These are phyloP conservation scores for Myodes glareolus DNA, from an alignment of 2,113 vertebrate species.

Conservation along the genomic window DNA sequence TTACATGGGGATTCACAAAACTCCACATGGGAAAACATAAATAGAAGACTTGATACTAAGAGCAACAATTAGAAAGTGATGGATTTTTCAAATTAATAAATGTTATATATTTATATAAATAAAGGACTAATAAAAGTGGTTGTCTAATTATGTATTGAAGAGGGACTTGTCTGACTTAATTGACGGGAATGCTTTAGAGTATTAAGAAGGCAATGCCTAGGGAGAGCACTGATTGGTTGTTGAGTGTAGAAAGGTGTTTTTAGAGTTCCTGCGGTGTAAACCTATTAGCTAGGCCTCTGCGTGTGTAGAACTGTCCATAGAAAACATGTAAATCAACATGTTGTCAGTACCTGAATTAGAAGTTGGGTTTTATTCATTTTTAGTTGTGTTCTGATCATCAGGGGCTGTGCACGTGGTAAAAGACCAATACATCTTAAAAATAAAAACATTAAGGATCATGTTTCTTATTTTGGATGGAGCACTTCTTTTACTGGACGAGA, in stretches of 20 bases:
- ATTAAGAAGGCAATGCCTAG: no score
- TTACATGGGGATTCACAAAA: neutral
- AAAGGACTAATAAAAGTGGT: slow-evolving; percentile 13
- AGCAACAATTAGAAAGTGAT: slow-evolving; percentile 6
- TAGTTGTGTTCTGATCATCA: neutral
- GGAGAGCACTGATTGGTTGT: neutral
- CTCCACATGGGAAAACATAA: neutral
- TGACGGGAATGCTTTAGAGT: neutral
- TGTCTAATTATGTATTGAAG: neutral
- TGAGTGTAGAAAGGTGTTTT: neutral
- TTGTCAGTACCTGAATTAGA: neutral
- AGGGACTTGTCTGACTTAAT: neutral
- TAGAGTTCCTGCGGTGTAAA: neutral
- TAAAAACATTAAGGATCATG: neutral
- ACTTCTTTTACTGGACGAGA: neutral
- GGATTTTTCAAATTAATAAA: neutral
- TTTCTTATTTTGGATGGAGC: neutral
- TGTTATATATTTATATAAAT: neutral
- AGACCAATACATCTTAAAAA: slow-evolving; percentile 8
- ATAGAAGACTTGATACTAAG: neutral
- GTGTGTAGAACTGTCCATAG: neutral
- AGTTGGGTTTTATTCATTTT: neutral
- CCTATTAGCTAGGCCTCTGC: neutral
- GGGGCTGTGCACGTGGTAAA: neutral
- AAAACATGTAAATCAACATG: neutral